phyloP scores from a whole-genome alignment of 2,113 vertebrate species.

The Tragelaphus strepsiceros region DNA sequence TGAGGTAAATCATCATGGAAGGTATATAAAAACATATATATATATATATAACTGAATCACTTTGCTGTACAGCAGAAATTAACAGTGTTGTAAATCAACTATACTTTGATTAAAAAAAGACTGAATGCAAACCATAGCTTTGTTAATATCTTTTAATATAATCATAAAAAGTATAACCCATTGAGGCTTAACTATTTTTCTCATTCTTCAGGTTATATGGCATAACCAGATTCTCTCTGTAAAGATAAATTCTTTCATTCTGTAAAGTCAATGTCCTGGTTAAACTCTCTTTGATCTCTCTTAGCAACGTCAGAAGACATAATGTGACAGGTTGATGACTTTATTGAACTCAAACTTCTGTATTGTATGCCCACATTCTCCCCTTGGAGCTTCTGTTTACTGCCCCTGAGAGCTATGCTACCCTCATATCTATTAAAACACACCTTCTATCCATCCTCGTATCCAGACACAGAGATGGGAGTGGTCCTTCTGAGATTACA shows the following conservation, averaged over 20 bases:
- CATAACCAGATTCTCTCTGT: not conserved
- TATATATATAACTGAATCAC: not conserved
- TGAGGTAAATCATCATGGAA: not conserved
- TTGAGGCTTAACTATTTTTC: not conserved
- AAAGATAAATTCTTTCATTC: not conserved
- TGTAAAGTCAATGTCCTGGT: not conserved
- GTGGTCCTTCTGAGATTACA: not conserved
- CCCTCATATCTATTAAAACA: not conserved
- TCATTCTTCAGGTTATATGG: not conserved
- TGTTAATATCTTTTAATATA: not conserved
- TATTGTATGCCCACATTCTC: not conserved
- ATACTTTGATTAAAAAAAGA: not conserved
- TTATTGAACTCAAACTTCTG: not conserved
- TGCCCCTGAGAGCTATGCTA: not conserved
- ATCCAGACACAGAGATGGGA: not conserved
- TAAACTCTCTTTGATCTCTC: not conserved
- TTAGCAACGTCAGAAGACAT: not conserved
- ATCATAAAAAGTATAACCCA: not conserved
- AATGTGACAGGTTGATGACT: not conserved
- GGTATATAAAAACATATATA: not conserved
- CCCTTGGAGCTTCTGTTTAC: not conserved
- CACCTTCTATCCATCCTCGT: not conserved
- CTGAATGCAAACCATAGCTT: not conserved
- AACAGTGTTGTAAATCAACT: not conserved
- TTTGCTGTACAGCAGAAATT: not conserved